Conservation (phyloP, 2,797 vertebrate species). For the Phaenicophaeus curvirostris region DNA sequence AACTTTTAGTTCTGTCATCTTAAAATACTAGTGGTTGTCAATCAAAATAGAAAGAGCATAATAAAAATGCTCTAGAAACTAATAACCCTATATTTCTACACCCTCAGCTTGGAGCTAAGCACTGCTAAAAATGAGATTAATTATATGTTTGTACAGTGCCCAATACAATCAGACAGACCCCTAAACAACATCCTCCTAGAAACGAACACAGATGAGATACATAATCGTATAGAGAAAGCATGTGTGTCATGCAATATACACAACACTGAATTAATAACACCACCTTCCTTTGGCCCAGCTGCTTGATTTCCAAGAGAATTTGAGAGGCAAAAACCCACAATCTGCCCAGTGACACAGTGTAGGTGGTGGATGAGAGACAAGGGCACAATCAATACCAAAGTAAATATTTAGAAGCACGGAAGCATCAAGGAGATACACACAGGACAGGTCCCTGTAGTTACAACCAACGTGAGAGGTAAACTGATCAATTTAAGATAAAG, state of each 20-base stretch:
- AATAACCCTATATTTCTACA: constrained; percentile 81
- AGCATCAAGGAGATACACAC: background rate
- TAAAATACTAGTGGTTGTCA: constrained; percentile 89
- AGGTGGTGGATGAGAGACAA: background rate
- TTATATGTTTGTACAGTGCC: constrained; percentile 60
- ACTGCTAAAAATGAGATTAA: constrained; percentile 72
- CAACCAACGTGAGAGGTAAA: background rate
- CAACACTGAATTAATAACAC: background rate
- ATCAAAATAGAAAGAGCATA: constrained; percentile 79
- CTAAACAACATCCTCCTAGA: constrained; percentile 27
- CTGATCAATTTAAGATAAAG: background rate
- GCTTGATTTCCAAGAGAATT: background rate
- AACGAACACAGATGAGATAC: background rate
- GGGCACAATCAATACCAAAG: background rate
- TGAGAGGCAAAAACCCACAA: background rate
- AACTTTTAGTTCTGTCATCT: constrained; percentile 81
- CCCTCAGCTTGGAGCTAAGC: constrained; percentile 82
- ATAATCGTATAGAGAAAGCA: background rate
- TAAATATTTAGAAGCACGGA: background rate
- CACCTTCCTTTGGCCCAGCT: background rate
- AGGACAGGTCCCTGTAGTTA: background rate
- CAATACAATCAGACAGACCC: constrained; percentile 29
- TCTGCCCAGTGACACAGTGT: background rate
- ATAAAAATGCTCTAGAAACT: constrained; percentile 82
- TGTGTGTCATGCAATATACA: background rate